phyloP scores from a whole-genome alignment of 2,797 vertebrate genomes.

The Borostomias antarcticus region DNA sequence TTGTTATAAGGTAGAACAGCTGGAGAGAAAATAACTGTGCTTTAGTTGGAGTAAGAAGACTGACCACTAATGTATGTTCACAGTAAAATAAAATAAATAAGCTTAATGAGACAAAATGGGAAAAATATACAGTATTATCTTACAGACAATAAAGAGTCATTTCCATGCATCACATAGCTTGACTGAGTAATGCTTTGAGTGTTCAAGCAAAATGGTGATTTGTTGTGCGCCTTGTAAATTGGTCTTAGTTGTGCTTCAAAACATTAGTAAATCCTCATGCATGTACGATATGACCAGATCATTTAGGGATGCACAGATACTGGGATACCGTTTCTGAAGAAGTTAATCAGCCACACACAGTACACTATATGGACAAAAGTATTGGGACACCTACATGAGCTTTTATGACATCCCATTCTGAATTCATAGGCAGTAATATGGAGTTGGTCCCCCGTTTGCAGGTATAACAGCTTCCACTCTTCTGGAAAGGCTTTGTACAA shows the following conservation, averaged over 20 bases:
- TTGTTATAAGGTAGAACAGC: no score
- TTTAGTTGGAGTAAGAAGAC: neutral
- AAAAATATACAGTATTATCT: neutral
- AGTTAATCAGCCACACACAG: no score
- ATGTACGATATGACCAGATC: neutral
- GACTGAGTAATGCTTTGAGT: neutral
- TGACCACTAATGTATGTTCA: neutral
- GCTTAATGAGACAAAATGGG: neutral
- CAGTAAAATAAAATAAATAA: conserved; percentile 5
- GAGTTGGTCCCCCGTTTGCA: no score
- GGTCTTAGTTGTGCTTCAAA: neutral
- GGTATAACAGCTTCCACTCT: no score
- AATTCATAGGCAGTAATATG: no score
- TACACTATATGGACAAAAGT: no score
- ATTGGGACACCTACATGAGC: no score
- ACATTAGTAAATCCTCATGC: conserved; percentile 1
- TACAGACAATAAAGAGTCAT: neutral
- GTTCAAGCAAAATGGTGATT: neutral
- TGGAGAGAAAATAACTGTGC: neutral
- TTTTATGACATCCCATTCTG: neutral
- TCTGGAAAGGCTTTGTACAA: no score
- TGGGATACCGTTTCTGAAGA: no score
- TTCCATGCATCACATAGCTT: no score
- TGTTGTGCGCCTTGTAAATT: neutral
- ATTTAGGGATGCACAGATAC: no score